Evolutionary conservation across 2,113 vertebrate species (phyloP), one percentile per base, ranked within the genome.

Genomic region (Calonectris borealis): DNA sequence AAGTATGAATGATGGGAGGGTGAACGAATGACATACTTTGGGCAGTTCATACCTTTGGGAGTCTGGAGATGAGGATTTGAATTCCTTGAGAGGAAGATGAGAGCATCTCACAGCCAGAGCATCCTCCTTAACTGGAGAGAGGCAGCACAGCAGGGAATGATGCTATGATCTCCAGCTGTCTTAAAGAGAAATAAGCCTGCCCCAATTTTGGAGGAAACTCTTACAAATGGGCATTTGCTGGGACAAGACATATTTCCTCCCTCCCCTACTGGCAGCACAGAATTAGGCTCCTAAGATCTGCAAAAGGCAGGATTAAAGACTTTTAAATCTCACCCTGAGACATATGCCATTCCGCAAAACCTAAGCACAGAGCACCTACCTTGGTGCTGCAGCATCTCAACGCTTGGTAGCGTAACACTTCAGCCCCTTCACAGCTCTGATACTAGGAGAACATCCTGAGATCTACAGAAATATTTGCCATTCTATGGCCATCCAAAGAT

Each of bases 291-390:
- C 34, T 80, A 31, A 61, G 7, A 48, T 21, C 21, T 57, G 11
- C 2, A 77, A 77, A 80, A 83, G 9, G 12, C 1, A 36, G 34
- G 20, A 54, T 57, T 86, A 62, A 61, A 77, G 44, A 10, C 32
- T 73, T 54, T 55, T 49, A 44, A 80, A 52, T 72, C 36, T 60
- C 54, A 38, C 4, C 8, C 13, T 34, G 60, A 60, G 16, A 31
- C 3, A 3, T 5, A 14, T 0, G 3, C 3, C 8, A 2, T 31
- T 61, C 15, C 7, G 4, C 20, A 73, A 34, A 36, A 0, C 0
- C 49, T 48, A 57, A 58, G 10, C 14, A 32, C 7, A 11, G 26
- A 60, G 38, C 27, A 10, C 14, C 13, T 49, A 4, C 7, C 7
- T 54, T 68, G 25, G 42, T 62, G 34, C 21, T 83, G 22, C 9